These are phyloP conservation scores for Zoanthus sociatus DNA, from an alignment of 92 coral and sea anemone species.

Conservation along the genomic window DNA sequence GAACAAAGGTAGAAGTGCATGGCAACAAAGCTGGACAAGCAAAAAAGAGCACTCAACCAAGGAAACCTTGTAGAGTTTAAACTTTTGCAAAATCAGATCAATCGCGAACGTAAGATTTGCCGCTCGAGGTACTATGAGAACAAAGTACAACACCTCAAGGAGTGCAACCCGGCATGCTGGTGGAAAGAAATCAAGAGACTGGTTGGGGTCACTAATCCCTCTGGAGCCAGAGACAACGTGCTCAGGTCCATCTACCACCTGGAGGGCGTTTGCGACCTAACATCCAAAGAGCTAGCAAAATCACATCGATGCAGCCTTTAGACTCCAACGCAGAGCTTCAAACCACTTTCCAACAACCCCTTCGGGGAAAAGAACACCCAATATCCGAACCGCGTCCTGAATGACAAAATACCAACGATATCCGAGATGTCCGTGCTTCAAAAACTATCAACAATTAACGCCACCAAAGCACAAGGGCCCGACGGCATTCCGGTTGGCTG, in stretches of 20 bases:
- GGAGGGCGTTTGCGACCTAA: slow-evolving; percentile 6
- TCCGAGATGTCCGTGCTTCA: not conserved
- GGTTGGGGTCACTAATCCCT: not conserved
- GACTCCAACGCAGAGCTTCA: not conserved
- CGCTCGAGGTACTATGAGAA: too few relatives aligned
- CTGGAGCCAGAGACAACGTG: slow-evolving; percentile 11
- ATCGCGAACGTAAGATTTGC: too few relatives aligned
- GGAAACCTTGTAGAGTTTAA: too few relatives aligned
- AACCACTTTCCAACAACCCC: not conserved
- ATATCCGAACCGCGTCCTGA: not conserved
- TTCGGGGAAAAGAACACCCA: not conserved
- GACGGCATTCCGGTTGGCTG: not conserved
- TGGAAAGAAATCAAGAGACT: slow-evolving; percentile 17
- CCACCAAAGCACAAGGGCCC: not conserved
- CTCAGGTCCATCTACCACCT: slow-evolving; percentile 17
- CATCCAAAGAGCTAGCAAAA: slow-evolving; percentile 13
- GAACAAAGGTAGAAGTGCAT: too few relatives aligned
- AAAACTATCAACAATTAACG: not conserved
- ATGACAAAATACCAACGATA: not conserved
- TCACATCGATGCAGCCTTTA: not conserved
- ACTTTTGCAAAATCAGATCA: too few relatives aligned
- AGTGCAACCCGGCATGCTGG: too few relatives aligned
- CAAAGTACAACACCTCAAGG: too few relatives aligned
- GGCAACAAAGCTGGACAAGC: too few relatives aligned
- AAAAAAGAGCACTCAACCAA: too few relatives aligned